These are phyloP conservation scores for Brachyopa scutellaris DNA, from an alignment of 2,888 invertebrate species.

Conservation along the genomic window DNA sequence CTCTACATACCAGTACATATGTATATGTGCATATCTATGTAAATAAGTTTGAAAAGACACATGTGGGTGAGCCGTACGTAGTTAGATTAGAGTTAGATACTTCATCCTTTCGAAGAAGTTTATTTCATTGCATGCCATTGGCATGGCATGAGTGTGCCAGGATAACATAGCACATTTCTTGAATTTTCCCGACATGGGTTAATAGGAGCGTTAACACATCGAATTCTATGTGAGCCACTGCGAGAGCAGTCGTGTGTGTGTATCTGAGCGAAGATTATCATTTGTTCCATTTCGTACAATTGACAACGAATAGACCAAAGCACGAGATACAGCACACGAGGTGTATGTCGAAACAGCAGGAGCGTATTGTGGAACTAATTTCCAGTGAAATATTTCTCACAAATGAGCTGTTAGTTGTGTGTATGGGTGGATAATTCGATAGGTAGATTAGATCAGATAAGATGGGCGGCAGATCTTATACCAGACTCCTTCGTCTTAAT, in stretches of 20 bases:
- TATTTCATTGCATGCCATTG: constrained; percentile 51
- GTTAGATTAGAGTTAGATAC: constrained; percentile 50
- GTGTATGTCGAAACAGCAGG: no score
- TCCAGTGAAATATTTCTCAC: constrained; percentile 58
- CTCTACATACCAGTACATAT: neutral
- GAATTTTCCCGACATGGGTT: constrained; percentile 56
- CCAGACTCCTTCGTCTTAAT: constrained; percentile 27
- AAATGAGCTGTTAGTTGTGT: constrained; percentile 63
- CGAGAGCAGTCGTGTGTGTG: constrained; percentile 19
- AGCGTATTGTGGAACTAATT: constrained; percentile 53
- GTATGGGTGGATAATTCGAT: constrained; percentile 7
- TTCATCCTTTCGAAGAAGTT: constrained; percentile 39
- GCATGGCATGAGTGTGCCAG: constrained; percentile 39
- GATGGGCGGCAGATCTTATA: constrained; percentile 16
- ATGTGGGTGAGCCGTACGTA: neutral
- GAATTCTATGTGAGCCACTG: constrained; percentile 32
- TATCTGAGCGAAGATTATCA: constrained; percentile 49
- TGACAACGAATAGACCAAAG: constrained; percentile 15
- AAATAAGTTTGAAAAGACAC: neutral
- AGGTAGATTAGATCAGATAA: constrained; percentile 51
- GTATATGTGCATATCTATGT: neutral
- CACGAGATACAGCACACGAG: no score
- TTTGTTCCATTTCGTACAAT: constrained; percentile 46
- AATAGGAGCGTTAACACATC: constrained; percentile 64
- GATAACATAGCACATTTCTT: constrained; percentile 53